These are phyloP conservation scores for Epinephelus lanceolatus DNA, from an alignment of 2,113 vertebrate genomes.

Conservation along the genomic window DNA sequence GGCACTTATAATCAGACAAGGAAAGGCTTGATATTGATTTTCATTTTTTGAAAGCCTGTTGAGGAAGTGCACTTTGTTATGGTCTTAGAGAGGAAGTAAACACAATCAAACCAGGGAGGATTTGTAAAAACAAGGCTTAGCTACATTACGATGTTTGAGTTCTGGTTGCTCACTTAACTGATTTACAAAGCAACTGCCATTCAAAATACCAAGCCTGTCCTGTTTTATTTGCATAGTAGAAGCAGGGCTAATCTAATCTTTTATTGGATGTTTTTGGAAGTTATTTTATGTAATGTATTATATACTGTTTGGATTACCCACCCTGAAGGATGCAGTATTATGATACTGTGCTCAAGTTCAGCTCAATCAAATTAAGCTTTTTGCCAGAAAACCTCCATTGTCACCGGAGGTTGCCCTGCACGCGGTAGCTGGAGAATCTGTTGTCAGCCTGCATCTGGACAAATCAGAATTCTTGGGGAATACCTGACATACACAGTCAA, in stretches of 20 bases:
- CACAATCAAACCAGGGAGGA: neutral
- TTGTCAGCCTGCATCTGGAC: neutral
- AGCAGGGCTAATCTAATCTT: neutral
- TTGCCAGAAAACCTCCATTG: neutral
- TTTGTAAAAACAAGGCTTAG: neutral
- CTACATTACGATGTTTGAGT: neutral
- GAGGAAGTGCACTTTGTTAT: neutral
- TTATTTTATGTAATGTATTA: neutral
- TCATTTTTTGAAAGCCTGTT: neutral
- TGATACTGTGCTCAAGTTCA: neutral
- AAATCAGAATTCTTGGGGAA: conserved; percentile 45
- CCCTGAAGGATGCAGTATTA: neutral
- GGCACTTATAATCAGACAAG: neutral
- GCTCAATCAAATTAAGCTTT: neutral
- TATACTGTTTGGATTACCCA: no score
- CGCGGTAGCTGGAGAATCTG: neutral
- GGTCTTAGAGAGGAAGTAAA: neutral
- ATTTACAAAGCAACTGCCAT: neutral
- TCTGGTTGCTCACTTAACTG: neutral
- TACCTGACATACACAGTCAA: conserved; percentile 42
- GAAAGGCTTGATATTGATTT: neutral
- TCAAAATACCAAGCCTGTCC: conserved; percentile 9
- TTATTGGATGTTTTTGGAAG: neutral
- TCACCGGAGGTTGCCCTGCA: neutral
- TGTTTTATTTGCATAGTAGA: conserved; percentile 26